A percentile compares a stretch with the other conserved stretches of the same genome.
These are phyloP conservation scores for Amphiura filiformis DNA, from an alignment of 35 echinoderm and acorn worm species.

Conservation along the genomic window DNA sequence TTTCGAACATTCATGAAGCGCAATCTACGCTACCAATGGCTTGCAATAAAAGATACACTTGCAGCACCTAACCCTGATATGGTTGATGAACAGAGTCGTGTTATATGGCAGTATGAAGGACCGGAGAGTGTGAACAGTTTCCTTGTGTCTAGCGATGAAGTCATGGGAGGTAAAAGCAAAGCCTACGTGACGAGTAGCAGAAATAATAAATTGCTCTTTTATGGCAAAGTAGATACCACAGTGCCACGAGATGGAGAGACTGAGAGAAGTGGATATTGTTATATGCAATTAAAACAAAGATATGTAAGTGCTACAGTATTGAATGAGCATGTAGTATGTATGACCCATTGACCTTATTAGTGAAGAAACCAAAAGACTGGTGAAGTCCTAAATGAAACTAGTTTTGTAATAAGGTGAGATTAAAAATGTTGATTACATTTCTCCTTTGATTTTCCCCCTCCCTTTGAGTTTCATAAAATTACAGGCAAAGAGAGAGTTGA, in stretches of 20 bases:
- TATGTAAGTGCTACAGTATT: slow-evolving; percentile 82
- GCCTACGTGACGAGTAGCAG: slow-evolving; percentile 61
- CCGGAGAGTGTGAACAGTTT: slow-evolving; percentile 69
- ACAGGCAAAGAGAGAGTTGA: no score
- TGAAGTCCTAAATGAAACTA: no score
- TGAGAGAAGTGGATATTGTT: slow-evolving; percentile 87
- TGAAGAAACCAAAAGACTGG: no score
- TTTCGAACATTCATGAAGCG: neutral
- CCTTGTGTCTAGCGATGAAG: slow-evolving; percentile 50
- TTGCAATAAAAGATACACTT: neutral
- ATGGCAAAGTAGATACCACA: slow-evolving; percentile 70
- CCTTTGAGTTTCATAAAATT: no score
- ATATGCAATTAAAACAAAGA: slow-evolving; percentile 45
- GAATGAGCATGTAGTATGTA: neutral
- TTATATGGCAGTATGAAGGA: slow-evolving; percentile 62
- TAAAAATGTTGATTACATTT: no score
- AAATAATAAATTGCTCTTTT: slow-evolving; percentile 87
- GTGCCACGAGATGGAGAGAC: slow-evolving; percentile 91
- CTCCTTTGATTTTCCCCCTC: no score
- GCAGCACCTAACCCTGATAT: neutral
- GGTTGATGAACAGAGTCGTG: slow-evolving; percentile 26
- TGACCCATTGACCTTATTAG: no score
- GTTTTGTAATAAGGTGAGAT: no score
- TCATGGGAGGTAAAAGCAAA: slow-evolving; percentile 81
- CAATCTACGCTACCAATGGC: neutral